Evolutionary conservation across 2,797 vertebrate genomes (phyloP), one percentile per base, ranked within the genome.

Genomic region (Megalops cyprinoides): DNA sequence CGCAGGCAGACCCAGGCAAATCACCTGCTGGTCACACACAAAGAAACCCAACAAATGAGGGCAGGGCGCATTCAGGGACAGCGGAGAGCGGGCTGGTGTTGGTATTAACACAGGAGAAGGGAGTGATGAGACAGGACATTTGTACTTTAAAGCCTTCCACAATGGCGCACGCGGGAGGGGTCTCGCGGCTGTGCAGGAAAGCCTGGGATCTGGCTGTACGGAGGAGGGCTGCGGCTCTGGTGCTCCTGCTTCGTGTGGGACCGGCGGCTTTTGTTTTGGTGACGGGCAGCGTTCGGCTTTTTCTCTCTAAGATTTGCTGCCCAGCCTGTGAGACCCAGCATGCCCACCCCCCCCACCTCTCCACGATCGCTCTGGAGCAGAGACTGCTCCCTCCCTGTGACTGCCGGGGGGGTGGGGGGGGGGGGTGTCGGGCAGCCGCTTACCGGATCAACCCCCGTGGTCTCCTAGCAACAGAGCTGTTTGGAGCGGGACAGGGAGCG

Each of bases 391-490:
- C n/a, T 84, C 81, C 85, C 81, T 86, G 86, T 74, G 88, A 92
- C 89, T 92, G 93, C 93, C 92, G 91, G 90, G 87, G 92, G 92
- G 92, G 92, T 91, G 90, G 90, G 56, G 53, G 51, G 67, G 31
- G 58, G 80, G 44, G 48, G 74, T 67, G 82, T 83, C 82, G 78
- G 88, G 80, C 83, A 82, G 85, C 80, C 85, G 85, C 84, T 87
- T 90, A 93, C 88, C 87, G 88, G 91, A 92, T 94, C 92, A 94
- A 92, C 92, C 93, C 94, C 93, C 93, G 92, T 91, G 94, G 94
- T 95, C 93, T 94, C 94, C 94, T 95, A 95, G 94, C 94, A 95
- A 95, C 94, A 94, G 94, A 93, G 93, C 93, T 92, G 94, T 94
- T 95, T 94, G 93, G 92, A 93, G 92, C 88, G 93, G 94, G 94